Conservation (phyloP, 2,888 invertebrate genomes). For the Dasypogon diadema region DNA sequence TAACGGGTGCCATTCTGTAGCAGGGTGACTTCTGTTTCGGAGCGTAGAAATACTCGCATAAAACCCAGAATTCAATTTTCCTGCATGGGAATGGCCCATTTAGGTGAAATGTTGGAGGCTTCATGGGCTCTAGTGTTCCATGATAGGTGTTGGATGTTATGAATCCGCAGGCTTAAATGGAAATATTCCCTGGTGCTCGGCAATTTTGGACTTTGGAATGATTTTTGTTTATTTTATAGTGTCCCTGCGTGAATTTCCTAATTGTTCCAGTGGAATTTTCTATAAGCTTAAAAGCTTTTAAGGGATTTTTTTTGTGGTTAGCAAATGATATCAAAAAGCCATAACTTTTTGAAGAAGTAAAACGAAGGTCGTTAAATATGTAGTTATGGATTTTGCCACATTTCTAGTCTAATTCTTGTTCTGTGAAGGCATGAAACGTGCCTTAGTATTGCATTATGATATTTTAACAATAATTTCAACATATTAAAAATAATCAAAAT, state of each 20-base stretch:
- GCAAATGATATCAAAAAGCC: too few species aligned
- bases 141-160: slow-evolving; percentile 38
- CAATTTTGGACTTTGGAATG: slow-evolving; percentile 28
- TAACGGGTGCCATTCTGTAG: slow-evolving; percentile 26
- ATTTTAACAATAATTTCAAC: too few species aligned
- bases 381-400: too few species aligned
- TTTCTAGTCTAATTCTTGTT: too few species aligned
- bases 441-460: too few species aligned
- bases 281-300: not conserved
- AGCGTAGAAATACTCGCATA: slow-evolving; percentile 51
- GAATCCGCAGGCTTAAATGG: slow-evolving; percentile 41
- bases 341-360: too few species aligned
- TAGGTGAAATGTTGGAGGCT: slow-evolving; percentile 55
- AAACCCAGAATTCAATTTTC: slow-evolving; percentile 56
- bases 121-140: slow-evolving; percentile 36
- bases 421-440: too few species aligned
- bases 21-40: slow-evolving; percentile 53
- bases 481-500: too few species aligned
- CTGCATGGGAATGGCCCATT: slow-evolving; percentile 56
- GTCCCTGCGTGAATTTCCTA: slow-evolving; percentile 52
- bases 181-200: slow-evolving; percentile 21
- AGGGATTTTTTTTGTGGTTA: not conserved
- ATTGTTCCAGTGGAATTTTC: slow-evolving; percentile 48
- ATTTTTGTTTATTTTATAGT: slow-evolving; percentile 50
- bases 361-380: too few species aligned